These are phyloP conservation scores for Tetraodon nigroviridis DNA, from an alignment of 2,113 vertebrate genomes.

Conservation along the genomic window DNA sequence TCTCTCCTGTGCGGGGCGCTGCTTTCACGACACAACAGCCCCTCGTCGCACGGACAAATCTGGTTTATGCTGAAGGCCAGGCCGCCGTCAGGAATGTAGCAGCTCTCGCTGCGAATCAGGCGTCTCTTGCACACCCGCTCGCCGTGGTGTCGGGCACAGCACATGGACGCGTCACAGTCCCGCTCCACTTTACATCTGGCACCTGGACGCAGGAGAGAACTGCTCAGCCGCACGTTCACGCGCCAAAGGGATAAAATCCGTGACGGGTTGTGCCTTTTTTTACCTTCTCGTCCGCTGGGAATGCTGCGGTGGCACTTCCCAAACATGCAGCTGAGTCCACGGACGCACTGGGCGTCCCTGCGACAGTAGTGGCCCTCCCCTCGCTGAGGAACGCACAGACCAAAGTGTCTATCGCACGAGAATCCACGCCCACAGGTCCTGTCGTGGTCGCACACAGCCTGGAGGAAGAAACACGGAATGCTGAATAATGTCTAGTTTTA, in stretches of 20 bases:
- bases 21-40: conserved; percentile 74
- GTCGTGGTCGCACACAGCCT: conserved; percentile 75
- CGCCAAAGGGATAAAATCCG: no score
- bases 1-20: conserved; percentile 49
- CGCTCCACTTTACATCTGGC: conserved; percentile 79
- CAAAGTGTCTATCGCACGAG: conserved; percentile 84
- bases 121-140: conserved; percentile 81
- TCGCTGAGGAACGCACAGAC: conserved; percentile 74
- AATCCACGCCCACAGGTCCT: conserved; percentile 70
- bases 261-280: neutral
- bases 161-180: conserved; percentile 74
- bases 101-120: conserved; percentile 67
- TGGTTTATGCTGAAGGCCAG: conserved; percentile 87
- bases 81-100: conserved; percentile 80
- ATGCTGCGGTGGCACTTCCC: conserved; percentile 80
- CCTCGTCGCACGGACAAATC: conserved; percentile 81
- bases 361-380: conserved; percentile 78
- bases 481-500: no score
- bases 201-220: conserved; percentile 49
- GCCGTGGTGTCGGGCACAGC: conserved; percentile 82
- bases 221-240: no score
- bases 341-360: conserved; percentile 78
- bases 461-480: neutral
- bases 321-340: conserved; percentile 82
- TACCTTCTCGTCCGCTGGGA: conserved; percentile 79